phyloP scores from a whole-genome alignment of 2,888 invertebrate species.

The Ophion ellenae region DNA sequence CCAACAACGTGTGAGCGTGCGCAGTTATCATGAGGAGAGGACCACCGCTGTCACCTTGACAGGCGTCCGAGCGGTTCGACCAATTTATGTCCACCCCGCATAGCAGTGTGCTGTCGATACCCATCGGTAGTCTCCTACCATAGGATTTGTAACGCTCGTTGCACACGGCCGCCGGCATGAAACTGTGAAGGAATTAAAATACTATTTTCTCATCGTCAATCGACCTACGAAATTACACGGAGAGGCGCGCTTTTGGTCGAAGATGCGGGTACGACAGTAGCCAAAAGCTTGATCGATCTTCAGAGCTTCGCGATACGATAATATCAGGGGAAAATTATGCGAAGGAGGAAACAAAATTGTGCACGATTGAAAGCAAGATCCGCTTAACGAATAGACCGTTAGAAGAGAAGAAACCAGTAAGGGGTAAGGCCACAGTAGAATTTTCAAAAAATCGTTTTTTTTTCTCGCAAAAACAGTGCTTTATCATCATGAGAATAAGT shows the following conservation, averaged over 20 bases:
- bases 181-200: conserved; percentile 59
- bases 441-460: no score
- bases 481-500: no score
- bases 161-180: conserved; percentile 72
- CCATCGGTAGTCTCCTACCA: conserved; percentile 70
- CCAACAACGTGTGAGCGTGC: conserved; percentile 71
- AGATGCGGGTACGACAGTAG: neutral
- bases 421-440: no score
- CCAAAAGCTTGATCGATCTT: no score
- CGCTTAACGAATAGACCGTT: no score
- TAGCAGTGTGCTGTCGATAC: conserved; percentile 75
- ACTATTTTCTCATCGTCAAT: neutral
- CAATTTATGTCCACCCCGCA: conserved; percentile 75
- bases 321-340: no score
- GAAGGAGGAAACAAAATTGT: no score
- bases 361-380: no score
- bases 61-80: conserved; percentile 74
- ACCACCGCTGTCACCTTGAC: conserved; percentile 80
- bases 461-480: no score
- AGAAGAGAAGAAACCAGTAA: no score
- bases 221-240: no score
- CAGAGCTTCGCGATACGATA: no score
- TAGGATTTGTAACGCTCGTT: conserved; percentile 62
- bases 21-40: conserved; percentile 74
- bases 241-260: neutral